Evolutionary conservation across 1,140 invertebrate genomes (phyloP), one percentile per base, ranked within the genome.

Genomic region (Drosophila leontia): DNA sequence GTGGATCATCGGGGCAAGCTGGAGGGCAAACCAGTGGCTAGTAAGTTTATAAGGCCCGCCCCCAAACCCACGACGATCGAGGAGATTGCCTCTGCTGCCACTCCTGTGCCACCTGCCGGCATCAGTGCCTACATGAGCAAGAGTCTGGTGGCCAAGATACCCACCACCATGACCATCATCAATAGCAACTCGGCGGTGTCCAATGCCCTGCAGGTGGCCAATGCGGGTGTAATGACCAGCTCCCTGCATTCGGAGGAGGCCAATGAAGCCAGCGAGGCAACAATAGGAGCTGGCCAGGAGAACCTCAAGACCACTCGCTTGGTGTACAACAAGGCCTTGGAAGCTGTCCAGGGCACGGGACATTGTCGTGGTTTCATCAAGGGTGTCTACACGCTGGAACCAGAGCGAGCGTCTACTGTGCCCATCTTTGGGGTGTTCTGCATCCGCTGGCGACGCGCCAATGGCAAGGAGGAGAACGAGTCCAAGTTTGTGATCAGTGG

Each of bases 401-500:
- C 15, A 8, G 44, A 23, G 23, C 69, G 34, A 11, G 13, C 56
- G 2, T 42, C 76, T 6, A 1, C 37, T 7, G 32, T 69, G 12
- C 65, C 84, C 13, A 62, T 65, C 11, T 93, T 93, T 39, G 92
- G 92, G 8, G 70, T 93, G 3, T 93, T 92, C 57, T 93, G 92
- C 57, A 91, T 93, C 50, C 91, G 84, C 45, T 93, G 92, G 92
- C 76, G 91, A 12, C 80, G 92, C 3, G 60, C 51, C 3, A 90
- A 91, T 13, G 72, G 55, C 39, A 91, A 88, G 61, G 91, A 91
- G 26, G 91, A 92, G 62, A 92, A 93, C 57, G 92, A 93, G 67
- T 92, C 92, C 9, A 93, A 93, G 71, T 93, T 93, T 78, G 62
- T 92, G 12, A 82, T 93, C 32, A 83, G 68, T 42, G 91, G 92